A percentile compares a stretch with the other conserved stretches of the same genome.
These are phyloP conservation scores for Ptyas mucosa DNA, from an alignment of 2,113 vertebrate species.

Conservation along the genomic window DNA sequence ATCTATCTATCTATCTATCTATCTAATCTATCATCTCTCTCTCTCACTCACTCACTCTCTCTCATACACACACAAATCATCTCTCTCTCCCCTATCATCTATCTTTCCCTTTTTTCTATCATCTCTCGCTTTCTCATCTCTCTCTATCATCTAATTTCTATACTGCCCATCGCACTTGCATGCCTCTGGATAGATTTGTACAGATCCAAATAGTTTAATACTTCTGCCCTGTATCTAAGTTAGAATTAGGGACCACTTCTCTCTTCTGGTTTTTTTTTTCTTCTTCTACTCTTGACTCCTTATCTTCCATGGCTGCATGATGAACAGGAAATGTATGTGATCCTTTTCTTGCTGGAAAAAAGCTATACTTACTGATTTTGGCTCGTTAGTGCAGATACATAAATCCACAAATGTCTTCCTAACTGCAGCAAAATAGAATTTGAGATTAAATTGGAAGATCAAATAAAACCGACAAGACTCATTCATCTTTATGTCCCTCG, in stretches of 20 bases:
- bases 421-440: not conserved
- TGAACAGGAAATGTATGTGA: not conserved
- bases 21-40: not conserved
- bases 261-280: not conserved
- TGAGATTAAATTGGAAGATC: not conserved
- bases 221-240: not conserved
- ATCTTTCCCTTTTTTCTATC: no score
- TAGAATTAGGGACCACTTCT: not conserved
- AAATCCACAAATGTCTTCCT: not conserved
- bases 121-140: no score
- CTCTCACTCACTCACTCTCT: no score
- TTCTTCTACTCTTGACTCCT: not conserved
- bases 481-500: not conserved
- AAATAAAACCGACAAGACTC: not conserved
- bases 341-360: not conserved
- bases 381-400: not conserved
- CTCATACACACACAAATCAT: no score
- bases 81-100: no score
- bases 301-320: not conserved
- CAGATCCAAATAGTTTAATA: not conserved
- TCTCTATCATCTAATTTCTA: not conserved
- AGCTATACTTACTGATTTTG: not conserved
- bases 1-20: no score
- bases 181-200: not conserved
- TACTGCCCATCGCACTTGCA: not conserved